These are phyloP conservation scores for Bufo bufo DNA, from an alignment of 2,113 vertebrate genomes.

Conservation along the genomic window DNA sequence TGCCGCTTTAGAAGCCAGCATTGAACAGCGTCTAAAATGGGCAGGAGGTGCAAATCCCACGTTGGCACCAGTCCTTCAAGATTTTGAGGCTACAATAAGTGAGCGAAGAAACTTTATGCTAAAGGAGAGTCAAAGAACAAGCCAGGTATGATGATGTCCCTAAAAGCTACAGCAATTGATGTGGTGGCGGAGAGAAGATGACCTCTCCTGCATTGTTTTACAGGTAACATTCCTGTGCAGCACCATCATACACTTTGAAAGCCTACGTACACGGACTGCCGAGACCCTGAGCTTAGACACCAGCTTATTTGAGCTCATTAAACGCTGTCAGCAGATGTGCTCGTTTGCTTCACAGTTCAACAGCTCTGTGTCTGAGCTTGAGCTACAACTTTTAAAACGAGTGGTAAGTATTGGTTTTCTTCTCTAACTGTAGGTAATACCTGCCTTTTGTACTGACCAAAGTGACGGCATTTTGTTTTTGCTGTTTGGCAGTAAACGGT, in stretches of 20 bases:
- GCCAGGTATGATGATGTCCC: constrained; percentile 74
- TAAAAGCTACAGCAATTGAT: neutral
- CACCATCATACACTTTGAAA: constrained; percentile 96
- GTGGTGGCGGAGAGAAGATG: neutral
- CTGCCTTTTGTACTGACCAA: no score
- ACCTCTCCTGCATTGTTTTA: constrained; percentile 49
- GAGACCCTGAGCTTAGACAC: constrained; percentile 92
- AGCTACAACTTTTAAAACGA: constrained; percentile 90
- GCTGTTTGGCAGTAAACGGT: neutral
- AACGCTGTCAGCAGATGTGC: constrained; percentile 95
- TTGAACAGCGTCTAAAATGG: constrained; percentile 98
- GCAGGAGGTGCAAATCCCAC: constrained; percentile 96
- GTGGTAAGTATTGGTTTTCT: constrained; percentile 78
- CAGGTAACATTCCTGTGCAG: constrained; percentile 95
- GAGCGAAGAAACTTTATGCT: constrained; percentile 89
- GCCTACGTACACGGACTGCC: constrained; percentile 89
- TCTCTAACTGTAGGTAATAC: neutral
- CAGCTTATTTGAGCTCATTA: constrained; percentile 90
- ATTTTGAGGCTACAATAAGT: constrained; percentile 95
- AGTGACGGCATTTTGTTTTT: no score
- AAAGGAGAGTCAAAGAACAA: constrained; percentile 91
- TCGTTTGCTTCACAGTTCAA: constrained; percentile 94
- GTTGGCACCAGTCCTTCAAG: constrained; percentile 91
- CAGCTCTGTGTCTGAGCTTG: constrained; percentile 90
- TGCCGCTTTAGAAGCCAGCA: constrained; percentile 91